Evolutionary conservation across 2,888 invertebrate genomes (phyloP), one percentile per base, ranked within the genome.

Genomic region (Erebia ligea): DNA sequence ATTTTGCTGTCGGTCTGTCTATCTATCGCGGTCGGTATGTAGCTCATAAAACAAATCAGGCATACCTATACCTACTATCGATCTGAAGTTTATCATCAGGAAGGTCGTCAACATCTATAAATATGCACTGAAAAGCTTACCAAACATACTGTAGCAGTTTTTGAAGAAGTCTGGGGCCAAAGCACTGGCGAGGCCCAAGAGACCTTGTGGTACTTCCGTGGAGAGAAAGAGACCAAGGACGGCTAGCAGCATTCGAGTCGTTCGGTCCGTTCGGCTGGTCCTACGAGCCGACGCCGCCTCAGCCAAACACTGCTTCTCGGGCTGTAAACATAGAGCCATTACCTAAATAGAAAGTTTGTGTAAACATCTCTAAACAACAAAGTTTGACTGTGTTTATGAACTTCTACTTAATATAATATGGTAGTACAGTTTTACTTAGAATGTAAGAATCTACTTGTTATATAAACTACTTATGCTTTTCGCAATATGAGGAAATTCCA

Each of bases 141-240:
- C 97, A 79, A 97, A 94, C 87, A 96, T 96, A 78, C 95, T 92
- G 87, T 98, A 98, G 87, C 97, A 98, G 85, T 95, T 95, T 77
- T 94, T 94, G 83, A 96, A 96, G 88, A 98, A 98, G 64, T 94
- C 92, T 45, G 96, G 95, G 2, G 97, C 97, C 40, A 97, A 91
- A 1, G 96, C 97, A 77, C 96, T 97, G 70, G 98, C 94, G 34
- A 98, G 94, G 0, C 97, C 98, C 74, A 97, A 90, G n/a, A 97
- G 95, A 0, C 97, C 98, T 83, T 98, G 98, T 0, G 98, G 98
- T 76, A 98, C 96, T 84, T 98, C 98, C 0, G 98, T 98, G 72
- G 98, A 95, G 10, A 98, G 94, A 84, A 98, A 98, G 15, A 98
- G 94, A 10, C 98, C 94, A 40, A 98, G 94, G 13, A 98, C 97